Percentiles rank a stretch among this genome's conserved stretches.
phyloP scores from a whole-genome alignment of 2,797 vertebrate genomes.

The Gephyroberyx darwinii region DNA sequence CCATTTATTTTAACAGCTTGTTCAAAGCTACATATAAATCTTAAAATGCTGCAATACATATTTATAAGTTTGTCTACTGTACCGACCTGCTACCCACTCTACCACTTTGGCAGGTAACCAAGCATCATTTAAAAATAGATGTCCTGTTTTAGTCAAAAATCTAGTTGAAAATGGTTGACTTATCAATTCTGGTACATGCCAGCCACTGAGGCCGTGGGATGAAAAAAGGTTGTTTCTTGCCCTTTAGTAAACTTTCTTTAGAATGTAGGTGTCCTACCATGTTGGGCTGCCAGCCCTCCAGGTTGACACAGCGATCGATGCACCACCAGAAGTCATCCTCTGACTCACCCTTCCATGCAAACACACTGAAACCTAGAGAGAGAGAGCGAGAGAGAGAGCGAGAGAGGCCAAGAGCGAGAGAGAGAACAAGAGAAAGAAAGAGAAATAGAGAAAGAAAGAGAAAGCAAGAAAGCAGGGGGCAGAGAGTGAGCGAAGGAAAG shows the following conservation, averaged over 20 bases:
- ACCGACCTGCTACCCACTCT: too few species aligned
- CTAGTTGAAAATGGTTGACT: constrained; percentile 1
- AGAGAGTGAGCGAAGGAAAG: not conserved
- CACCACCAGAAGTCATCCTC: constrained; percentile 99
- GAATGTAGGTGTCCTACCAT: constrained; percentile 83
- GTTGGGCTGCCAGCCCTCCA: constrained; percentile 98
- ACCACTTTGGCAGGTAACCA: not conserved
- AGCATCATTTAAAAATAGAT: not conserved
- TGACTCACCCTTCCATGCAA: constrained; percentile 98
- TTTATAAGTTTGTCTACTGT: not conserved
- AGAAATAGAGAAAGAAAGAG: constrained; percentile 46
- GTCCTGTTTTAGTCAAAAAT: not conserved
- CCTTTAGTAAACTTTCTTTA: constrained; percentile 5
- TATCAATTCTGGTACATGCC: not conserved
- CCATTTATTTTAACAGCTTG: not conserved
- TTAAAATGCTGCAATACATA: too few species aligned
- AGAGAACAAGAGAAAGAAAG: constrained; percentile 18
- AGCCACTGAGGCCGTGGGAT: not conserved
- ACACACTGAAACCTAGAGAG: constrained; percentile 91
- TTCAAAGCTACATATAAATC: not conserved
- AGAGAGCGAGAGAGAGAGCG: not conserved
- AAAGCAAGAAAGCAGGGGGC: too few species aligned
- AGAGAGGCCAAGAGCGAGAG: not conserved
- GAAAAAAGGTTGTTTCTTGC: not conserved
- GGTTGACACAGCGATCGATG: constrained; percentile 97